Base-by-base conservation (phyloP, 1,140 invertebrate genomes). In the Drosophila willistoni region DNA sequence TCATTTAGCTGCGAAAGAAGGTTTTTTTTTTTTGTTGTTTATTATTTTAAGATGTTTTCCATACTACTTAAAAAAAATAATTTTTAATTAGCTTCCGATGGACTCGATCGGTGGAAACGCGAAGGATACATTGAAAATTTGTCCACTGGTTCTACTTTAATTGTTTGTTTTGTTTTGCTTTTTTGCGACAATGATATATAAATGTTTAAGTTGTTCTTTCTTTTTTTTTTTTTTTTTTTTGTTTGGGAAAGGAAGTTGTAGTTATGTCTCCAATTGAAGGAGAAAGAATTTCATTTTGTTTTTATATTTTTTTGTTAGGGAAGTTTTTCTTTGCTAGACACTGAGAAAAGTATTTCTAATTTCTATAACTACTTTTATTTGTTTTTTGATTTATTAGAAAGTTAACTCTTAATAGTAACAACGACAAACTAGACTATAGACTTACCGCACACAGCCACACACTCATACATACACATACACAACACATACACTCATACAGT, bases 101-200 rank as follows among this genome's bases (percentile, higher is more conserved):
- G 17, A 47, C 7, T 47, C 3, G 17, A 51, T 51, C 44, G 44
- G 17, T 51, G 7, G 44, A 51, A 51, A 51, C 17, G 44, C 44
- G 44, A 51, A 51, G 19, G 44, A 10, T 44, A n/a, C 17, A 51
- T 22, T 12, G 19, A 51, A 51, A 29, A 51, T 10, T 19, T 47
- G 17, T 22, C 17, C 44, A 51, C 17, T 22, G 7, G 44, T 22
- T 51, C 44, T 51, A 51, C 44, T 51, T 51, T 51, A 51, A 12
- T 39, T 39, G 2, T 39, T 13, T 13, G 1, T 36, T 36, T 36
- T 12, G 7, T 36, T 36, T 36, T 34, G 7, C 0, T 34, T 7
- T 47, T 47, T 68, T 69, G 60, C 66, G 84, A 89, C 74, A 75
- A 51, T 51, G 44, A 22, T 51, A 51, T 51, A 51, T 51, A 51